Evolutionary conservation across 1,140 invertebrate species (phyloP).

Genomic region (Apis mellifera): DNA sequence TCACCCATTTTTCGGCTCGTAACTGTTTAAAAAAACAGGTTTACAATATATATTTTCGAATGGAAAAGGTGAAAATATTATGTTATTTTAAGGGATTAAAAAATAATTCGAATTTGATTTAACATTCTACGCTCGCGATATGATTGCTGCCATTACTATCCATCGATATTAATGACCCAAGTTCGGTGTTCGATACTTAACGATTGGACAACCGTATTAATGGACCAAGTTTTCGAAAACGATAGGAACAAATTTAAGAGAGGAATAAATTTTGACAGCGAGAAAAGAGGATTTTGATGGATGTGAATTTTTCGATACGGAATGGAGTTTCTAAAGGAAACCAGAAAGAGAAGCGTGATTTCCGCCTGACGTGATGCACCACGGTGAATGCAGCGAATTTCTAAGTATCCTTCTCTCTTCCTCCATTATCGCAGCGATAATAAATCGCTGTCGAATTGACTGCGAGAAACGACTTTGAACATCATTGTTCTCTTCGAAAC

Average conservation of each 20-base stretch:
- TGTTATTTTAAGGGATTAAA: too few relatives aligned
- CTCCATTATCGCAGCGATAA: neutral
- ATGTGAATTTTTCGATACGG: conserved; percentile 10
- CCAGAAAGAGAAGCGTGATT: neutral
- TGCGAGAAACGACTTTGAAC: conserved; percentile 1
- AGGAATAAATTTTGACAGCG: too few relatives aligned
- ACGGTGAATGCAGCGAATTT: conserved; percentile 20
- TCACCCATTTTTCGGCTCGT: too few relatives aligned
- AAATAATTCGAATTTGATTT: too few relatives aligned
- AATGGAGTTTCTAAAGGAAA: neutral
- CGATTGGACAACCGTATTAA: neutral
- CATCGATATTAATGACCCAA: neutral
- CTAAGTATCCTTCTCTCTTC: neutral
- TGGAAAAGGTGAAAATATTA: too few relatives aligned
- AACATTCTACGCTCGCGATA: too few relatives aligned
- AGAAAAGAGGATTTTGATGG: conserved; percentile 9
- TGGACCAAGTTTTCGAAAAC: neutral
- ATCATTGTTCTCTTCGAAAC: neutral
- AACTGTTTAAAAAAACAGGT: too few relatives aligned
- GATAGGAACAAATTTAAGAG: neutral
- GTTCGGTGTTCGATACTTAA: neutral
- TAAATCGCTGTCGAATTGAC: conserved; percentile 21
- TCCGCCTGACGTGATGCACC: conserved; percentile 8
- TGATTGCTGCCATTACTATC: too few relatives aligned
- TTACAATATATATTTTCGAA: too few relatives aligned